Percentiles rank a stretch among this genome's conserved stretches.
These are phyloP conservation scores for Lytechinus pictus DNA, from an alignment of 35 echinoderm and acorn worm species.

Conservation along the genomic window DNA sequence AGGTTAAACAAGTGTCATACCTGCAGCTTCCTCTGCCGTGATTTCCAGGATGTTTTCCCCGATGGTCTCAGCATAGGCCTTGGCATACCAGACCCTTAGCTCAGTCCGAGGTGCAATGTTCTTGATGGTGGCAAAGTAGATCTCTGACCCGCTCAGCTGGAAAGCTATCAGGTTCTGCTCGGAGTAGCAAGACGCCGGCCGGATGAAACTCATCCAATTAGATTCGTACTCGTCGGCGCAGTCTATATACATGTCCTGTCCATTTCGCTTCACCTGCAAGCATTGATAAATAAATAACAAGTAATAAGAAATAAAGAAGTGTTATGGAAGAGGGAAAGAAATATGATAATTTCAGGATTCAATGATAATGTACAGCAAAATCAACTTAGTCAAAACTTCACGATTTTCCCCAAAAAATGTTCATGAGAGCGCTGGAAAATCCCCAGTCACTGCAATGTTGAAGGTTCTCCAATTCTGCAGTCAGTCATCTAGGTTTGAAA, in stretches of 20 bases:
- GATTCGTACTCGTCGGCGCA: constrained; percentile 82
- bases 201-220: constrained; percentile 97
- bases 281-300: too few relatives aligned
- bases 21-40: constrained; percentile 89
- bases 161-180: constrained; percentile 98
- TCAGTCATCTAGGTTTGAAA: too few relatives aligned
- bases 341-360: background rate
- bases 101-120: constrained; percentile 79
- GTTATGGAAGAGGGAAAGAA: constrained; percentile 24
- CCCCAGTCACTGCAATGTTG: too few relatives aligned
- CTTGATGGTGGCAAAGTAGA: constrained; percentile 96
- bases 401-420: too few relatives aligned
- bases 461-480: too few relatives aligned
- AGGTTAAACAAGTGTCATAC: constrained; percentile 10
- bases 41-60: constrained; percentile 85
- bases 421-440: too few relatives aligned
- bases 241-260: constrained; percentile 69
- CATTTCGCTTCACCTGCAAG: constrained; percentile 62
- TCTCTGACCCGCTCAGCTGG: constrained; percentile 60
- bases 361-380: too few relatives aligned
- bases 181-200: constrained; percentile 80
- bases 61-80: constrained; percentile 77
- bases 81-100: constrained; percentile 94
- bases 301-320: background rate
- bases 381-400: too few relatives aligned